phyloP scores from a whole-genome alignment of 2,888 invertebrate genomes.

The Laspeyria flexula region DNA sequence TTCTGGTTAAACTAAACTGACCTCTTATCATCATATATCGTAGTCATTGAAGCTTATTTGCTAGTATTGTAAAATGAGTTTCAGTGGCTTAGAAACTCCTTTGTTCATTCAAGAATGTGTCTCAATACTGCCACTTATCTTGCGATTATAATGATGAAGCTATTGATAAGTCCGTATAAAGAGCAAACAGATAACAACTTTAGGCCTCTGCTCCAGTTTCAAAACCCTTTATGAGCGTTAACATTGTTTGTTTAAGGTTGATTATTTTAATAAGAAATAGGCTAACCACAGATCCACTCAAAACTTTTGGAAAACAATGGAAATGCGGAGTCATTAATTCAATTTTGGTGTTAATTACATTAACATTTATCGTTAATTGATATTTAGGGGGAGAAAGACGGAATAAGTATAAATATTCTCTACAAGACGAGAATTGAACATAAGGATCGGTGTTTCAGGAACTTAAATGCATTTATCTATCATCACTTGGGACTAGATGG shows the following conservation, averaged over 20 bases:
- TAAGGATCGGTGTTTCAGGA: too few relatives aligned
- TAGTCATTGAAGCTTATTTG: too few relatives aligned
- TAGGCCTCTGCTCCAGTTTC: constrained; percentile 28
- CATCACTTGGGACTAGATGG: too few relatives aligned
- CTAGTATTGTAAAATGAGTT: too few relatives aligned
- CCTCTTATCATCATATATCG: too few relatives aligned
- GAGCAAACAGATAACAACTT: constrained; percentile 28
- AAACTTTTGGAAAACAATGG: neutral
- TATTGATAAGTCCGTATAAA: constrained; percentile 29
- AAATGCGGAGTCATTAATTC: neutral
- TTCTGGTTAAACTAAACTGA: too few relatives aligned
- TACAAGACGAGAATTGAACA: too few relatives aligned
- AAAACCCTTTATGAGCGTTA: constrained; percentile 15
- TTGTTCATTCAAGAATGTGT: constrained; percentile 22
- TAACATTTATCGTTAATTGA: too few relatives aligned
- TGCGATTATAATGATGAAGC: constrained; percentile 19
- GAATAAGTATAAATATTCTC: too few relatives aligned
- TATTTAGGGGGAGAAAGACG: too few relatives aligned
- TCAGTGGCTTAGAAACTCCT: constrained; percentile 17
- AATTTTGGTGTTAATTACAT: neutral
- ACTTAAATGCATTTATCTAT: too few relatives aligned
- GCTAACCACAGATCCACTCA: neutral
- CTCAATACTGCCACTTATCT: constrained; percentile 8
- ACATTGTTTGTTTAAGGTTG: neutral
- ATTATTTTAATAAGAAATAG: neutral